Percentiles rank a stretch among this genome's conserved stretches.
Evolutionary conservation across 2,888 invertebrate species (phyloP).

Genomic region (Bunonema sp.): DNA sequence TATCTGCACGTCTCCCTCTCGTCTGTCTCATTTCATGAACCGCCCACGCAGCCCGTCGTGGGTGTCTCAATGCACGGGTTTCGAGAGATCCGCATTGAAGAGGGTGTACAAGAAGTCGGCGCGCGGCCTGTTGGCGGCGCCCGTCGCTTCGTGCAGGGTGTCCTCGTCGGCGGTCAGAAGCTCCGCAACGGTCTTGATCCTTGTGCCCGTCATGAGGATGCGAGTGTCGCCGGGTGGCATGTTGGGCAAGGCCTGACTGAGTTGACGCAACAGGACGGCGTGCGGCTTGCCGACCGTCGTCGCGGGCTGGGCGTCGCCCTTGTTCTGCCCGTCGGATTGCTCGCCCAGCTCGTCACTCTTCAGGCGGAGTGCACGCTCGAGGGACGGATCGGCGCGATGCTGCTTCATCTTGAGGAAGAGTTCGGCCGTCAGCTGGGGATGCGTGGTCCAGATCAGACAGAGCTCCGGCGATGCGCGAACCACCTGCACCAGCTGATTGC

Average conservation of each 20-base stretch:
- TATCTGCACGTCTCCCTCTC: no score
- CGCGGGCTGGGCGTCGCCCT: no score
- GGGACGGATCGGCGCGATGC: not conserved
- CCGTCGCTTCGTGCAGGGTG: conserved; percentile 3
- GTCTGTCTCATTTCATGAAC: no score
- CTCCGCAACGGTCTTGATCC: conserved; percentile 4
- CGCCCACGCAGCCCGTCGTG: no score
- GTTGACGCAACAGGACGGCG: conserved; percentile 12
- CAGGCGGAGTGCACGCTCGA: conserved; percentile 1
- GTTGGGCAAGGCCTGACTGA: conserved; percentile 7
- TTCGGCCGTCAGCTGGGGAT: conserved; percentile 85
- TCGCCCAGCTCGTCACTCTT: no score
- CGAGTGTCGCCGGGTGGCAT: not conserved
- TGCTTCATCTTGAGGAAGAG: conserved; percentile 84
- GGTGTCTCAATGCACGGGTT: no score
- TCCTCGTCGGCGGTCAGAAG: conserved; percentile 3
- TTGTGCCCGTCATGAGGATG: conserved; percentile 1
- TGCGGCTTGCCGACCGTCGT: conserved; percentile 13
- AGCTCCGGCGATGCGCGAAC: conserved; percentile 84
- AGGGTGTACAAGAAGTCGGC: no score
- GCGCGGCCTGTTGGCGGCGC: no score
- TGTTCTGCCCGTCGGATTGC: no score
- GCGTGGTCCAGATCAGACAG: conserved; percentile 84
- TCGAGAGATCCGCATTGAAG: no score
- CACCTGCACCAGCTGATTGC: conserved; percentile 60